These are phyloP conservation scores for Mionectes macconnelli DNA, from an alignment of 2,113 vertebrate species.

Conservation along the genomic window DNA sequence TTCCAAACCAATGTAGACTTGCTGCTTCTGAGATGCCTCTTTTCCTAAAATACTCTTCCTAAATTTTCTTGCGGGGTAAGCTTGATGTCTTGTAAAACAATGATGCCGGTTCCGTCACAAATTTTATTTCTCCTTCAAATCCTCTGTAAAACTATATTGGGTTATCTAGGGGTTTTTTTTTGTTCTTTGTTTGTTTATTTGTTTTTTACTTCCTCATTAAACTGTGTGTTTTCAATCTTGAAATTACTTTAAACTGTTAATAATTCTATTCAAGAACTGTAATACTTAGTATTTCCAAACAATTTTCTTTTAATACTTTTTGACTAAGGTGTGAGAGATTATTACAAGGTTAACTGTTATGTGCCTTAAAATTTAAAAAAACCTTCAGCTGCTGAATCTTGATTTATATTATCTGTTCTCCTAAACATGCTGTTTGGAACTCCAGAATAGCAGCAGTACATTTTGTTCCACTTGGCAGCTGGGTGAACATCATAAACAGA, in stretches of 20 bases:
- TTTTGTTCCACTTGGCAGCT: slow-evolving; percentile 56
- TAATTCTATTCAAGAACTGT: neutral
- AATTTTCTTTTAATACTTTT: neutral
- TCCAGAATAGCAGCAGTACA: slow-evolving; percentile 23
- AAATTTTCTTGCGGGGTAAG: neutral
- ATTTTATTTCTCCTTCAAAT: neutral
- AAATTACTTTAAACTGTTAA: neutral
- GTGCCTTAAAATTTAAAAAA: neutral
- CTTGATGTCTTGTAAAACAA: neutral
- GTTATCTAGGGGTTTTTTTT: neutral
- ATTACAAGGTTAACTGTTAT: neutral
- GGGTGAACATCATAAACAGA: slow-evolving; percentile 26
- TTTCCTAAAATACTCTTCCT: neutral
- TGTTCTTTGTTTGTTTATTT: too few species aligned
- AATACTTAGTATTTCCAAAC: neutral
- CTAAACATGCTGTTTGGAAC: neutral
- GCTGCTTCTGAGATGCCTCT: neutral
- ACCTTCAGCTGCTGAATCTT: slow-evolving; percentile 34
- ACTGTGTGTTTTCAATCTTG: neutral
- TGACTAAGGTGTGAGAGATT: neutral
- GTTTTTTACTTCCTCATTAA: neutral
- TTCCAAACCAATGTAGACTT: neutral
- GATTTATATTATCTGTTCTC: neutral
- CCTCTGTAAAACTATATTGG: neutral
- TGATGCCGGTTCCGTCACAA: neutral